phyloP scores from a whole-genome alignment of 2,888 invertebrate species.

The Tipula vernalis region DNA sequence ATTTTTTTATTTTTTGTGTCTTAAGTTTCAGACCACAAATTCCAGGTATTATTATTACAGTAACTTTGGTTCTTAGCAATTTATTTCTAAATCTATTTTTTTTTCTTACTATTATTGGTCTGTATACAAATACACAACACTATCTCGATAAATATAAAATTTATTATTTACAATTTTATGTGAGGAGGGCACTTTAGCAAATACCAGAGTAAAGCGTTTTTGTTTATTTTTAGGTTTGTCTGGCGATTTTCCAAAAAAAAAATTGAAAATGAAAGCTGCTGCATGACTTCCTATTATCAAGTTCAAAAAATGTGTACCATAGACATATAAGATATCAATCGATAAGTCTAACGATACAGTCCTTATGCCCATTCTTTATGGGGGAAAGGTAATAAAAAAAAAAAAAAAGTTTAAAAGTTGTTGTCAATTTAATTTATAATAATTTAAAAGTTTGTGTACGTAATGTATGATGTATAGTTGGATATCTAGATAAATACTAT shows the following conservation, averaged over 20 bases:
- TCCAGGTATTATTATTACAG: background rate
- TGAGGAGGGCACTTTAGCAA: background rate
- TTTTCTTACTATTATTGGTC: background rate
- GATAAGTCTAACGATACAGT: background rate
- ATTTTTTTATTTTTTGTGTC: background rate
- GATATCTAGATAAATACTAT: background rate
- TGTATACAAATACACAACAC: too few relatives aligned
- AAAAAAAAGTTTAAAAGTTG: background rate
- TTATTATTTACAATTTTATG: background rate
- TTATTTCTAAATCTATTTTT: background rate
- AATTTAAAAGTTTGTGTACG: background rate
- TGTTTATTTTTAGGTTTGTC: background rate
- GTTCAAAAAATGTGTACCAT: background rate
- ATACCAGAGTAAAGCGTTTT: too few relatives aligned
- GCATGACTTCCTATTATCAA: background rate
- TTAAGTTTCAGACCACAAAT: background rate
- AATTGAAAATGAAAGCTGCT: background rate
- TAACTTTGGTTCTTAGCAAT: background rate
- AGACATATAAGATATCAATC: background rate
- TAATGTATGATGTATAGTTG: background rate
- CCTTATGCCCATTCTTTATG: background rate
- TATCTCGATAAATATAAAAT: background rate
- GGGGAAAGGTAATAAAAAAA: background rate
- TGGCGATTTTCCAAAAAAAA: background rate
- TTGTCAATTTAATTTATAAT: background rate